phyloP scores from a whole-genome alignment of 2,797 vertebrate genomes.

The Diplodus sargus region DNA sequence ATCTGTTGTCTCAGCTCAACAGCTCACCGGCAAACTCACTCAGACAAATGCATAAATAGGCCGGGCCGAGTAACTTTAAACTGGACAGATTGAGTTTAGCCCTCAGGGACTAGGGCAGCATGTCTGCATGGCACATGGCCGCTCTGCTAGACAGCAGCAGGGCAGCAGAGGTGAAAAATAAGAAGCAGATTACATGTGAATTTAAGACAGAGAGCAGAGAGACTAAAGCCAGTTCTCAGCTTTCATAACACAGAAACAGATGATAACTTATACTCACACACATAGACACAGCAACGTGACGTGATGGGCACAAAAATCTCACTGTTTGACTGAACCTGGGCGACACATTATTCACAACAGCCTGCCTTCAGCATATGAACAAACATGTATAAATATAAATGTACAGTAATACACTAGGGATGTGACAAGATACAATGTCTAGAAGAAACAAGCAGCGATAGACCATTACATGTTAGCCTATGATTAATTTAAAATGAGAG shows the following conservation, averaged over 20 bases:
- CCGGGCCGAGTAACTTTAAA: neutral
- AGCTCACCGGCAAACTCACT: neutral
- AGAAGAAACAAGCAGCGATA: too few relatives aligned
- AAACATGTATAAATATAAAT: neutral
- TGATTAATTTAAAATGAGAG: too few relatives aligned
- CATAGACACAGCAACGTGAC: constrained; percentile 1
- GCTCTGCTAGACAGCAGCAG: constrained; percentile 11
- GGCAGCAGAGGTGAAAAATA: neutral
- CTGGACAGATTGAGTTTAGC: constrained; percentile 5
- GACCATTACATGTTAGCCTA: too few relatives aligned
- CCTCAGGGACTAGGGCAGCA: constrained; percentile 24
- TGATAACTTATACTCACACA: constrained; percentile 10
- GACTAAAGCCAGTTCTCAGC: constrained; percentile 25
- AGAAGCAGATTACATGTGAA: constrained; percentile 22
- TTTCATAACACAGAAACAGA: constrained; percentile 40
- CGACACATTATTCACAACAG: constrained; percentile 11
- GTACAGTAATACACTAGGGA: neutral
- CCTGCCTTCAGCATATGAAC: neutral
- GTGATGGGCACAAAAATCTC: constrained; percentile 12
- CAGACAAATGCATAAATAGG: neutral
- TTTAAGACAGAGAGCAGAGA: neutral
- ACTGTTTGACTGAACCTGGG: constrained; percentile 13
- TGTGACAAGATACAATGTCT: neutral
- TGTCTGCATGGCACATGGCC: neutral
- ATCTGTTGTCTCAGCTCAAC: neutral